phyloP scores from a whole-genome alignment of 2,113 vertebrate species.

The Pyxicephalus adspersus region DNA sequence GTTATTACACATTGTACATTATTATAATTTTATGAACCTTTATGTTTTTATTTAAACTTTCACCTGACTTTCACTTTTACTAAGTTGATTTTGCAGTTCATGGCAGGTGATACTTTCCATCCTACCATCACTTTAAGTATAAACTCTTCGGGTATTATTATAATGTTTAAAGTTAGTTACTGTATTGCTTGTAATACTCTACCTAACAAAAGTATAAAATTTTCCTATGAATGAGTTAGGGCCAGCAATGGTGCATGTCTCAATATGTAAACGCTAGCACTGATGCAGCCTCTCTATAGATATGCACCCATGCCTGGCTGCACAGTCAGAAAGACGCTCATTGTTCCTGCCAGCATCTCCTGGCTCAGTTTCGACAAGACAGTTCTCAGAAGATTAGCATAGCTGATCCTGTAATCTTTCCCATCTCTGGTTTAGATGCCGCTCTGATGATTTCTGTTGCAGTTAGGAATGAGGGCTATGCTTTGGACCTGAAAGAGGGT shows the following conservation, averaged over 20 bases:
- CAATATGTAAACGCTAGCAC: conserved; percentile 13
- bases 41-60: too few species aligned
- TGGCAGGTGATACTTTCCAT: too few species aligned
- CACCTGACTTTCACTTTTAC: too few species aligned
- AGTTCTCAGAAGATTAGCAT: conserved; percentile 54
- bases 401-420: conserved; percentile 50
- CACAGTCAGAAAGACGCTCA: conserved; percentile 39
- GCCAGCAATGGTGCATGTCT: background rate
- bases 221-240: background rate
- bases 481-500: conserved; percentile 37
- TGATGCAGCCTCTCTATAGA: conserved; percentile 17
- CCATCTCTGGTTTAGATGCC: conserved; percentile 51
- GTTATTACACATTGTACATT: too few species aligned
- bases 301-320: conserved; percentile 37
- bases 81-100: too few species aligned
- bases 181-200: too few species aligned
- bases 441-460: conserved; percentile 42
- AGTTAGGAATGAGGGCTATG: background rate
- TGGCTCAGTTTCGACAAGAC: conserved; percentile 47
- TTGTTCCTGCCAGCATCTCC: conserved; percentile 50
- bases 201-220: background rate
- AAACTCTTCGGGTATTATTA: too few species aligned
- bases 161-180: too few species aligned
- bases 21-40: too few species aligned
- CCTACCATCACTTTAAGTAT: too few species aligned